A percentile compares a stretch with the other conserved stretches of the same genome.
These are phyloP conservation scores for Astreopora myriophthalma DNA, from an alignment of 64 coral and sea anemone genomes.

Conservation along the genomic window DNA sequence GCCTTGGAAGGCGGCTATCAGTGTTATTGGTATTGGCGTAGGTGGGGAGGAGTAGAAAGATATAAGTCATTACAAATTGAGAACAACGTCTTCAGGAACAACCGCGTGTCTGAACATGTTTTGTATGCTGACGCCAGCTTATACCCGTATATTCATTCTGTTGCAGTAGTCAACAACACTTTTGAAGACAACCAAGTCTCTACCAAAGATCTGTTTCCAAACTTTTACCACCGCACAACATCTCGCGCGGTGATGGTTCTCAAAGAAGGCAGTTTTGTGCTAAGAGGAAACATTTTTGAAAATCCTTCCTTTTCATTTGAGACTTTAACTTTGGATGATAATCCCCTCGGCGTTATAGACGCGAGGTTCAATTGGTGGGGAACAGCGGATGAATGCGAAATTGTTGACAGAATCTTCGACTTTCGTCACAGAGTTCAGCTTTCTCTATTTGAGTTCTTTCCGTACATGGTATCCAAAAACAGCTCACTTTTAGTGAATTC, in stretches of 20 bases:
- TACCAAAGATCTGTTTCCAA: constrained; percentile 32
- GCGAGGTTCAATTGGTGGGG: constrained; percentile 80
- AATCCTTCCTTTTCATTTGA: constrained; percentile 7
- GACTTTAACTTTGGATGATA: constrained; percentile 39
- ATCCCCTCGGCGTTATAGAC: constrained; percentile 10
- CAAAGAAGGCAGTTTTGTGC: constrained; percentile 61
- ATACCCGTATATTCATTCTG: neutral
- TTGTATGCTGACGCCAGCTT: constrained; percentile 51
- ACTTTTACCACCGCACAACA: constrained; percentile 34
- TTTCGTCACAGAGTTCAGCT: constrained; percentile 67
- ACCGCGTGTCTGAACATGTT: constrained; percentile 34
- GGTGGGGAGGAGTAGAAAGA: neutral
- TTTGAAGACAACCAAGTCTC: constrained; percentile 36
- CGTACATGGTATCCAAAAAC: constrained; percentile 22
- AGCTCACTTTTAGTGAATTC: neutral
- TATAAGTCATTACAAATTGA: constrained; percentile 9
- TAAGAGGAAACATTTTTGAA: constrained; percentile 56
- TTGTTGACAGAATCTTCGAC: constrained; percentile 63
- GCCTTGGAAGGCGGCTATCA: constrained; percentile 8
- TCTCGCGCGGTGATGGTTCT: constrained; percentile 48
- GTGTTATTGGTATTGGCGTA: too few species aligned
- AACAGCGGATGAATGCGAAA: constrained; percentile 50
- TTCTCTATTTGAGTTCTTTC: constrained; percentile 55
- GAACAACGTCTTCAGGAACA: constrained; percentile 56
- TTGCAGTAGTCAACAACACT: constrained; percentile 22